Base-by-base conservation (phyloP, 2,113 vertebrate species). In the Pachycephala philippinensis region DNA sequence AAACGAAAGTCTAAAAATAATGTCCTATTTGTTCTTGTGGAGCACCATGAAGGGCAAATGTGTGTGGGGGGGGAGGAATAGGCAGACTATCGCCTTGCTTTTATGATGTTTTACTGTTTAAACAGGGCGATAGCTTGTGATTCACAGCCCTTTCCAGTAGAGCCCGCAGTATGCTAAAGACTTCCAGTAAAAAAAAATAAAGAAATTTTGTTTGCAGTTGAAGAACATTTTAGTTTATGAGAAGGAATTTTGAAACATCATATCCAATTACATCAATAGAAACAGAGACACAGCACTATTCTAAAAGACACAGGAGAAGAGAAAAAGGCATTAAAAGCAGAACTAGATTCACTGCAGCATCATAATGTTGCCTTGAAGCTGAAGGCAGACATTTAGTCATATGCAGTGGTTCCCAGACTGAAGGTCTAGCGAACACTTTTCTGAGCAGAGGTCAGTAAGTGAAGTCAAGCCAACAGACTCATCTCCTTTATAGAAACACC, bases 21-120 rank as follows among this genome's bases (percentile, higher is more conserved):
- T 23, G 54, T 22, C 15, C 21, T 84, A 0, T 44, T 93, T 90
- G 76, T 89, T 81, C 60, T 42, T 65, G 22, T 37, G 57, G 74
- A 77, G 33, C 37, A 45, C 65, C 31, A 21, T 69, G 74, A 93
- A 83, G 61, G 84, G 40, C 65, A 68, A 64, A n/a, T 50, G 33
- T 24, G 4, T 27, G 10, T 7, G 33, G 6, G 2, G 6, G 40
- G 17, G 39, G 8, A 17, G 71, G 22, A 75, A 75, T 13, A 77
- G 33, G 35, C 24, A 70, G 50, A 33, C 54, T 70, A 37, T 76
- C 0, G 0, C 68, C 39, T 93, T 81, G 31, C 27, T 13, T 91
- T 90, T 93, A 14, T 78, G 81, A 44, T 40, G 44, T 89, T 97
- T 92, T 92, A 52, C 63, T 90, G 1, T 84, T 89, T 92, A 60